Base-by-base conservation (phyloP, 2,888 invertebrate genomes). In the Acanthopleura granulata region DNA sequence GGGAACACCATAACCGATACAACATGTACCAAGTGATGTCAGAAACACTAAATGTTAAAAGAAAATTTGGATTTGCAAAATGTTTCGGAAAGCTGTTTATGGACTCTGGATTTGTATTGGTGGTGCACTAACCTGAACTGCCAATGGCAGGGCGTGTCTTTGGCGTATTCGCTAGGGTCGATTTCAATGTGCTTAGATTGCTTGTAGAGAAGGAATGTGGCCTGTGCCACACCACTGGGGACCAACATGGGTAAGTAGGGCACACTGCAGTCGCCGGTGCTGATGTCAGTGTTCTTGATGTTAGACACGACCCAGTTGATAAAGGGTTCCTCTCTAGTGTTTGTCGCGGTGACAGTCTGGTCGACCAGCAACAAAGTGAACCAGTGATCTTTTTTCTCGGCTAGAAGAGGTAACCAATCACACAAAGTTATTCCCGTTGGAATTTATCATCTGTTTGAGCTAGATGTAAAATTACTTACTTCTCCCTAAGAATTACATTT, bases 151-250 rank as follows among this genome's bases (percentile, higher is more conserved):
- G 40, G 40, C 40, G 40, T 66, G 25, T 16, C 29, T 25, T 22
- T 27, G 25, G 29, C 27, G 14, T 66, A 66, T 14, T 66, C 66
- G 29, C 27, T 66, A 27, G 66, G 66, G 66, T 66, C 66, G 1
- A 27, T 27, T 3, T 22, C 29, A 16, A 66, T 16, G 27, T 27
- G 66, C 16, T 27, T 27, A 27, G 27, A 16, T 27, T 66, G 66
- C 29, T 66, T 66, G 29, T 66, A 66, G 22, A 66, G 66, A 66
- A 66, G 66, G 66, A 66, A 66, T 6, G 66, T 27, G 16, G 22
- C 16, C 27, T 22, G 29, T 6, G 22, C 16, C 22, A 22, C 29
- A 1, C 66, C 29, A 6, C 29, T 1, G 15, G 25, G 22, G 4
- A 14, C 25, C 6, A 27, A 18, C 15, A 16, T 6, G 16, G 66